phyloP scores from a whole-genome alignment of 2,113 vertebrate species.

The Pungitius pungitius region DNA sequence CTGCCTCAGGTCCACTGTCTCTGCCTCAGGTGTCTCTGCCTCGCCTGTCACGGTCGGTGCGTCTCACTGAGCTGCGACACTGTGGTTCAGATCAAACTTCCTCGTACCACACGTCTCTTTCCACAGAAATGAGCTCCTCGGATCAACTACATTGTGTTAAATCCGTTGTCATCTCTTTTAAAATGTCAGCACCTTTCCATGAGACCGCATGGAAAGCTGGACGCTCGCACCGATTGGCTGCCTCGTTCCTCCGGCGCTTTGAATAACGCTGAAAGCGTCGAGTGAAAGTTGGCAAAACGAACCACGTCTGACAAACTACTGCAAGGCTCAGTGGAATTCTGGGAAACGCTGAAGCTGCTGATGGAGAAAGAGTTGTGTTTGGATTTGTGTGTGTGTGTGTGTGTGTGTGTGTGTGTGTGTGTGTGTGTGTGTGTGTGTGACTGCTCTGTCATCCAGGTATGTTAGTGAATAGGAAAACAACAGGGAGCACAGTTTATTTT shows the following conservation, averaged over 20 bases:
- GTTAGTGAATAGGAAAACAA: too few relatives aligned
- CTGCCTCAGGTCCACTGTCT: too few relatives aligned
- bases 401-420: conserved; percentile 17
- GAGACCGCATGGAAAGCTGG: conserved; percentile 14
- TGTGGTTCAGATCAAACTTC: too few relatives aligned
- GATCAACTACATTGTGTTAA: conserved; percentile 45
- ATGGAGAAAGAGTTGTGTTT: conserved; percentile 46
- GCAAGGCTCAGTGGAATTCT: conserved; percentile 24
- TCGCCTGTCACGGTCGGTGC: too few relatives aligned
- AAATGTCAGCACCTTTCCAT: conserved; percentile 43
- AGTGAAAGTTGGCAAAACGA: conserved; percentile 36
- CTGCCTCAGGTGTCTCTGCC: too few relatives aligned
- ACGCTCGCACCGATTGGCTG: too few relatives aligned
- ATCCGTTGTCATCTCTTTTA: conserved; percentile 43
- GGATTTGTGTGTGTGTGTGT: conserved; percentile 35
- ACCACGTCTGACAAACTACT: conserved; percentile 41
- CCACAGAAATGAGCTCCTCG: neutral
- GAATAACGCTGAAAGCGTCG: conserved; percentile 27
- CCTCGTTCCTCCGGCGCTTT: too few relatives aligned
- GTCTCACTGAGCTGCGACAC: too few relatives aligned
- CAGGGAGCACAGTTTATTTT: too few relatives aligned
- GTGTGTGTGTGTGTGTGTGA: conserved; percentile 21
- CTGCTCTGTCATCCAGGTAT: conserved; percentile 39
- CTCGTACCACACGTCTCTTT: neutral
- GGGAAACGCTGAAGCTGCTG: conserved; percentile 35